These are phyloP conservation scores for Premnoplex brunnescens DNA, from an alignment of 2,797 vertebrate species.

Conservation along the genomic window DNA sequence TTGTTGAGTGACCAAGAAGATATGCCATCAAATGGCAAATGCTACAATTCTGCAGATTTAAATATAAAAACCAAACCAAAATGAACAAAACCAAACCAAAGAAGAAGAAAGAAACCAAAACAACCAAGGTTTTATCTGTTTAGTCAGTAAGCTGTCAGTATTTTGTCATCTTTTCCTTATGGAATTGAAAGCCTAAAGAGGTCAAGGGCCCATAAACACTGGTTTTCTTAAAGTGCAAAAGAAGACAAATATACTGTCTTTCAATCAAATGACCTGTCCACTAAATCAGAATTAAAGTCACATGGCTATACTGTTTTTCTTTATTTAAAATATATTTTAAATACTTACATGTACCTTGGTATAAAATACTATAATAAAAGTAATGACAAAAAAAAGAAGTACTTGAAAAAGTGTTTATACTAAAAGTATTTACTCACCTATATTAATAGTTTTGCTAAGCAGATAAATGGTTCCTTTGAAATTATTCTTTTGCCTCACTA, in stretches of 20 bases:
- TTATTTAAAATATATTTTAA: not conserved
- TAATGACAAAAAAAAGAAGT: not conserved
- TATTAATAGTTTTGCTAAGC: not conserved
- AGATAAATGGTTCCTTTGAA: not conserved
- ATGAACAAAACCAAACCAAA: not conserved
- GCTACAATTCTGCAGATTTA: not conserved
- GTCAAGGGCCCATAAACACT: not conserved
- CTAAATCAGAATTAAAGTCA: not conserved
- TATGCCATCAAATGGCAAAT: not conserved
- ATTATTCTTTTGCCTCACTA: slow-evolving; percentile 25
- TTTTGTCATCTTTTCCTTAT: not conserved
- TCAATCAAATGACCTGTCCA: not conserved
- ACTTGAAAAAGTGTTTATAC: slow-evolving; percentile 4
- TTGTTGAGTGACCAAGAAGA: not conserved
- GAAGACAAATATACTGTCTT: not conserved
- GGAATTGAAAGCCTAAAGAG: not conserved
- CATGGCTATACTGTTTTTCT: accelerated
- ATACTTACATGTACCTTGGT: not conserved
- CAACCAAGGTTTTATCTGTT: not conserved
- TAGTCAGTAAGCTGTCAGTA: not conserved
- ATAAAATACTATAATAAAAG: not conserved
- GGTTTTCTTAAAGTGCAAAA: not conserved
- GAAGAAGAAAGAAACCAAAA: not conserved
- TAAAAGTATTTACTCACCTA: not conserved
- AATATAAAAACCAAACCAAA: not conserved